Evolutionary conservation across 2,888 invertebrate genomes (phyloP).

Genomic region (Daptonema setosum): DNA sequence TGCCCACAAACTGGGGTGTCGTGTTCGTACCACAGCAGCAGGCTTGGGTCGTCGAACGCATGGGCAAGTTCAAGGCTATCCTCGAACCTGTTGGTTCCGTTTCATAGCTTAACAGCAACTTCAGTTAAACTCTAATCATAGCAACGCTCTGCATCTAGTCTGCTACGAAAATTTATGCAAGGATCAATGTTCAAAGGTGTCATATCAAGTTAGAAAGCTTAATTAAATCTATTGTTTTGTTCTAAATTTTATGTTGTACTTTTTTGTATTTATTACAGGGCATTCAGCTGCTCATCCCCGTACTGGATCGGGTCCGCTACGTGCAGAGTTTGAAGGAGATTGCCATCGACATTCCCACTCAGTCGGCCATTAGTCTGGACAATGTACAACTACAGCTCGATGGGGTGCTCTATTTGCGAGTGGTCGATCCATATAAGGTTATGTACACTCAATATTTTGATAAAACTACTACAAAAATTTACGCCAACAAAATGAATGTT

Average conservation of each 20-base stretch:
- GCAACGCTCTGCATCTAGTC: too few relatives aligned
- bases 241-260: not conserved
- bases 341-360: conserved; percentile 93
- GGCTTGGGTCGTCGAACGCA: conserved; percentile 82
- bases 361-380: conserved; percentile 88
- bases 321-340: conserved; percentile 97
- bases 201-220: too few relatives aligned
- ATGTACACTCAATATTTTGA: too few relatives aligned
- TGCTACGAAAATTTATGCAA: too few relatives aligned
- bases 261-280: conserved; percentile 37
- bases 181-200: too few relatives aligned
- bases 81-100: conserved; percentile 49
- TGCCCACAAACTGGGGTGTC: conserved; percentile 56
- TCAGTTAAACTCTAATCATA: too few relatives aligned
- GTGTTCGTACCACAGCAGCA: conserved; percentile 99
- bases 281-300: conserved; percentile 66
- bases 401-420: conserved; percentile 79
- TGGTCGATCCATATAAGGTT: conserved; percentile 65
- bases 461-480: too few relatives aligned
- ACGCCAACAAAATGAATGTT: too few relatives aligned
- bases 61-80: conserved; percentile 85
- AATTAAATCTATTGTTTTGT: not conserved
- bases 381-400: conserved; percentile 90
- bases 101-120: not conserved
- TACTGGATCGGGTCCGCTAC: conserved; percentile 78